These are phyloP conservation scores for Parnassius orleans DNA, from an alignment of 2,888 invertebrate species.

Conservation along the genomic window DNA sequence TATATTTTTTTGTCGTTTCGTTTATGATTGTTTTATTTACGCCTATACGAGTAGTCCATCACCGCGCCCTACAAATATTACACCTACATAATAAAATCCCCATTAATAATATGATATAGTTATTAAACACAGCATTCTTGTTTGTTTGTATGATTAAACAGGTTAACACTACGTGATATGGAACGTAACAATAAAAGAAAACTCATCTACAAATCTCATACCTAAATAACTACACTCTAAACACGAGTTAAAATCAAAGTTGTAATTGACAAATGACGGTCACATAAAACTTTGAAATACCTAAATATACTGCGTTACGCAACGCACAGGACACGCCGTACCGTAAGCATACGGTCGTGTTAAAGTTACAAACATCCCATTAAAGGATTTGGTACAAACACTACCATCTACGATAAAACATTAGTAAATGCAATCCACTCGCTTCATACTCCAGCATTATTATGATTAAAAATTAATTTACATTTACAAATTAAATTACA, in stretches of 20 bases:
- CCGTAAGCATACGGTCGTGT: not conserved
- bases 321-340: not conserved
- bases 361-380: slow-evolving; percentile 46
- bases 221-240: slow-evolving; percentile 45
- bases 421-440: slow-evolving; percentile 79
- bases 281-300: slow-evolving; percentile 49
- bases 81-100: slow-evolving; percentile 59
- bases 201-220: slow-evolving; percentile 46
- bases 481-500: slow-evolving; percentile 68
- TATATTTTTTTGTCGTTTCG: slow-evolving; percentile 48
- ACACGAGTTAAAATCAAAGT: slow-evolving; percentile 43
- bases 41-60: slow-evolving; percentile 64
- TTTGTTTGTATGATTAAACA: slow-evolving; percentile 43
- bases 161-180: slow-evolving; percentile 58
- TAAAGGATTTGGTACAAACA: slow-evolving; percentile 74
- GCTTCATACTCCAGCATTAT: slow-evolving; percentile 49
- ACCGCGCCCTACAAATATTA: slow-evolving; percentile 61
- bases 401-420: slow-evolving; percentile 73
- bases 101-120: slow-evolving; percentile 54
- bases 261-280: slow-evolving; percentile 68
- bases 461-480: slow-evolving; percentile 50
- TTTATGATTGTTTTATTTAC: slow-evolving; percentile 62
- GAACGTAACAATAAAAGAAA: slow-evolving; percentile 54
- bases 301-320: slow-evolving; percentile 20
- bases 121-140: slow-evolving; percentile 62